Conservation (phyloP, 1,140 invertebrate species). For the Drosophila oshimai region DNA sequence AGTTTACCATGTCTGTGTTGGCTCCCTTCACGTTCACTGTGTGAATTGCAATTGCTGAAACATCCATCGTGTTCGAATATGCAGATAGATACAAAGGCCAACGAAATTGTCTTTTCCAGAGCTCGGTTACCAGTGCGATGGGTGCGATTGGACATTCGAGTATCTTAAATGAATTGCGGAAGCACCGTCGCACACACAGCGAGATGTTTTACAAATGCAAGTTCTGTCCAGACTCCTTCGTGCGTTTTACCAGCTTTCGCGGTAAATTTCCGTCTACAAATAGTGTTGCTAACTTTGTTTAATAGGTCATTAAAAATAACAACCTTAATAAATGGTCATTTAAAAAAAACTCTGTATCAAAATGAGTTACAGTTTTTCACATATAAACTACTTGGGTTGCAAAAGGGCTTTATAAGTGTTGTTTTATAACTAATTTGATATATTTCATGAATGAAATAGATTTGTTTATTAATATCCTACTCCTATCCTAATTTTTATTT, state of each 20-base stretch:
- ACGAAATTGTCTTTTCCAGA: constrained; percentile 66
- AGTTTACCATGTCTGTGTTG: not conserved
- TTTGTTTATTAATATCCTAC: too few relatives aligned
- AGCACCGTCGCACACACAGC: constrained; percentile 85
- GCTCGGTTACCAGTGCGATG: constrained; percentile 83
- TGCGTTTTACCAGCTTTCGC: constrained; percentile 83
- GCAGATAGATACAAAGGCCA: constrained; percentile 41
- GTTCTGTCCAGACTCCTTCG: constrained; percentile 84
- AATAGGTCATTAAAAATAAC: not conserved
- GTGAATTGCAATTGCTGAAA: constrained; percentile 17
- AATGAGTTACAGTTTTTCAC: not conserved
- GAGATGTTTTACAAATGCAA: constrained; percentile 85
- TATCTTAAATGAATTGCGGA: constrained; percentile 83
- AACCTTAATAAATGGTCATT: not conserved
- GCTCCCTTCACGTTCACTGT: constrained; percentile 13
- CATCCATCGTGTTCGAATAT: constrained; percentile 5
- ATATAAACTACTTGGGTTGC: too few relatives aligned
- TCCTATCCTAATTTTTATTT: too few relatives aligned
- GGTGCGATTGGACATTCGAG: constrained; percentile 84
- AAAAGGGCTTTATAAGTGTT: too few relatives aligned
- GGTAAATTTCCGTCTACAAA: constrained; percentile 50
- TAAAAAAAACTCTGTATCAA: not conserved
- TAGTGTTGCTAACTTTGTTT: constrained; percentile 4
- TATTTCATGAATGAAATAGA: too few relatives aligned
- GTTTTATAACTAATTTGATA: too few relatives aligned